These are phyloP conservation scores for Luidia sarsii DNA, from an alignment of 53 echinoderm and acorn worm species.

Conservation along the genomic window DNA sequence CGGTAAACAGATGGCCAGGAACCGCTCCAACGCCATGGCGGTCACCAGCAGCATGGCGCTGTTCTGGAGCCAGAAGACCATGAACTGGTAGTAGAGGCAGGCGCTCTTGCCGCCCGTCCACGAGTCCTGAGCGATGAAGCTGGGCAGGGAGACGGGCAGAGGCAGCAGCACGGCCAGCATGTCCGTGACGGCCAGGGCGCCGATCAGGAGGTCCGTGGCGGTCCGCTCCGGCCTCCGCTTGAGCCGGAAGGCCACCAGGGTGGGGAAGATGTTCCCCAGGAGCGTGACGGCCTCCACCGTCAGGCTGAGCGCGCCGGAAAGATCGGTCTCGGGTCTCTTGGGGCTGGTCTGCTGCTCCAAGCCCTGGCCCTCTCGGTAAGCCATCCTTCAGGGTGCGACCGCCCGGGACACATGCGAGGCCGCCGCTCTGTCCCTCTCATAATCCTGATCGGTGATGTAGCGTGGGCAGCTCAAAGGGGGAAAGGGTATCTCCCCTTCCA, in stretches of 20 bases:
- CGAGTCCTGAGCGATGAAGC: conserved; percentile 71
- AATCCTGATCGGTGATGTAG: too few relatives aligned
- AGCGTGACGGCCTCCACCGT: conserved; percentile 82
- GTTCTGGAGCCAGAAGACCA: conserved; percentile 89
- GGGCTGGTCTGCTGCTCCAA: conserved; percentile 75
- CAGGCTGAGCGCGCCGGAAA: conserved; percentile 75
- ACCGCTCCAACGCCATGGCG: conserved; percentile 88
- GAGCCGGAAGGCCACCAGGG: conserved; percentile 78
- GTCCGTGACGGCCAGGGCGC: conserved; percentile 81
- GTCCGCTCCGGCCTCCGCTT: conserved; percentile 75
- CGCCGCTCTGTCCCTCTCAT: background rate
- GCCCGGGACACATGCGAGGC: background rate
- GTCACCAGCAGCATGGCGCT: conserved; percentile 89
- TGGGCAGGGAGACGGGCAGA: conserved; percentile 84
- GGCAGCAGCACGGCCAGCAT: conserved; percentile 83
- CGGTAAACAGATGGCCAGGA: conserved; percentile 81
- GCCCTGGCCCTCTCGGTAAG: conserved; percentile 83
- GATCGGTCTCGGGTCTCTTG: conserved; percentile 77
- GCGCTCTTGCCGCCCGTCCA: conserved; percentile 85
- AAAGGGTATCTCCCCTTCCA: too few relatives aligned
- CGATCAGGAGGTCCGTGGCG: conserved; percentile 83
- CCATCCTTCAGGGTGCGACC: conserved; percentile 55
- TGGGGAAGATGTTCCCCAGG: conserved; percentile 83
- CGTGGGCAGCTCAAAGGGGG: too few relatives aligned
- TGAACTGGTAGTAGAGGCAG: conserved; percentile 94